Evolutionary conservation across 1,140 invertebrate genomes (phyloP), one percentile per base, ranked within the genome.

Genomic region (Drosophila bocki): DNA sequence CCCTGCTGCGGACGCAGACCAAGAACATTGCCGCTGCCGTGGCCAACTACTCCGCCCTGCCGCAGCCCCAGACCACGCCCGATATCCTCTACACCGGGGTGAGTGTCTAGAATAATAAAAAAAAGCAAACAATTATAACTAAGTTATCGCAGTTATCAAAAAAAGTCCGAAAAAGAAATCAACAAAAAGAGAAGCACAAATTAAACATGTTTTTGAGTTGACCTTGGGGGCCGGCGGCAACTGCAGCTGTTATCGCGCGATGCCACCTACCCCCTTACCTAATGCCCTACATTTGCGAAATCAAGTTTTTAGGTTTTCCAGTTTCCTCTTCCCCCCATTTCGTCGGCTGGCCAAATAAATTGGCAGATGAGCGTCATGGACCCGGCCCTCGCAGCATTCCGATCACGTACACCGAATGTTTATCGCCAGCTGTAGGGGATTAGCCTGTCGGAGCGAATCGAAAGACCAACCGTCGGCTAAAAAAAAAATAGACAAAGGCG

Each of bases 41-140:
- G n/a, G 69, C 84, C 13, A 61, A 82, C 1, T 86, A 84, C 35
- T 92, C 79, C 29, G 60, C 75, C 4, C 45, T 91, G 37, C 91
- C 91, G 7, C 51, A 86, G 53, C 91, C 91, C 13, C 80, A 92
- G 44, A 90, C 84, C 22, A 56, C 64, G 63, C 91, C 91, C 11
- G 87, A 92, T 3, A 60, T 92, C 41, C 82, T 92, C 9, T 92
- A 92, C 41, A 92, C 91, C 15, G 91, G 91, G 15, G 91, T 92
- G 78, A 92, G 84, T 86, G 12, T n/a, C 13, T 29, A 58, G 4
- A 74, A 5, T 9, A 11, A 17, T 2, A 33, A 35, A 37, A 41
- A n/a, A 44, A 17, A 58, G 51, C 19, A 41, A 67, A 51, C 39
- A 63, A 47, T 51, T 57, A 54, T 13, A 48, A 17, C 41, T 22